Percentiles rank a stretch among this genome's conserved stretches.
These are phyloP conservation scores for Aleiodes alternator DNA, from an alignment of 2,888 invertebrate species.

Conservation along the genomic window DNA sequence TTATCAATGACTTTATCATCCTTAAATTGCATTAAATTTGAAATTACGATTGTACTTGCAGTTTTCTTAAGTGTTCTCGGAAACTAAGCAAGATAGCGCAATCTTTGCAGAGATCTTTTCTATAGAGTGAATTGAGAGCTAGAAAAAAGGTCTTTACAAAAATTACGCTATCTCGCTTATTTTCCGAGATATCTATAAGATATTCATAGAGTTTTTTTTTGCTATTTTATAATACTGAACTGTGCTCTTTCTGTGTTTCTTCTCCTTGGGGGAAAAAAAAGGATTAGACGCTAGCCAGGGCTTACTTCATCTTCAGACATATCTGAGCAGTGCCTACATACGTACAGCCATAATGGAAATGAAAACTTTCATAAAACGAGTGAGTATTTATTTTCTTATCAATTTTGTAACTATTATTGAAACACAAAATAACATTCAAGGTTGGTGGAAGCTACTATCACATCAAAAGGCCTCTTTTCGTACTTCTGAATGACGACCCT, in stretches of 20 bases:
- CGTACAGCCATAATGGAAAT: slow-evolving; percentile 68
- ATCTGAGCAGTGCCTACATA: slow-evolving; percentile 62
- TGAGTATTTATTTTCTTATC: slow-evolving; percentile 49
- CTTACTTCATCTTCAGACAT: slow-evolving; percentile 60
- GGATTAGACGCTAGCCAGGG: slow-evolving; percentile 57
- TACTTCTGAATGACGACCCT: slow-evolving; percentile 68
- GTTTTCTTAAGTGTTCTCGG: too few species aligned
- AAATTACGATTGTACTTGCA: too few species aligned
- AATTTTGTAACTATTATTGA: slow-evolving; percentile 33
- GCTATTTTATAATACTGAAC: neutral
- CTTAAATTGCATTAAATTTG: too few species aligned
- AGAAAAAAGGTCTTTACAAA: too few species aligned
- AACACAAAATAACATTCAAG: slow-evolving; percentile 58
- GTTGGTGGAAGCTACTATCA: slow-evolving; percentile 65
- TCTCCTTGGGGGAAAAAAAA: slow-evolving; percentile 45
- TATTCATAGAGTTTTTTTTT: neutral
- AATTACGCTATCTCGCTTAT: neutral
- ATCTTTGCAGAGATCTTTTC: too few species aligned
- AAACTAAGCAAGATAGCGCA: too few species aligned
- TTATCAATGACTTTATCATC: too few species aligned
- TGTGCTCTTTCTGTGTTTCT: neutral
- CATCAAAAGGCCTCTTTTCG: slow-evolving; percentile 71
- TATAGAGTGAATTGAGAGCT: too few species aligned
- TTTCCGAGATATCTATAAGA: neutral
- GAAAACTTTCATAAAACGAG: slow-evolving; percentile 61